phyloP scores from a whole-genome alignment of 2,113 vertebrate genomes.

The Madoqua kirkii region DNA sequence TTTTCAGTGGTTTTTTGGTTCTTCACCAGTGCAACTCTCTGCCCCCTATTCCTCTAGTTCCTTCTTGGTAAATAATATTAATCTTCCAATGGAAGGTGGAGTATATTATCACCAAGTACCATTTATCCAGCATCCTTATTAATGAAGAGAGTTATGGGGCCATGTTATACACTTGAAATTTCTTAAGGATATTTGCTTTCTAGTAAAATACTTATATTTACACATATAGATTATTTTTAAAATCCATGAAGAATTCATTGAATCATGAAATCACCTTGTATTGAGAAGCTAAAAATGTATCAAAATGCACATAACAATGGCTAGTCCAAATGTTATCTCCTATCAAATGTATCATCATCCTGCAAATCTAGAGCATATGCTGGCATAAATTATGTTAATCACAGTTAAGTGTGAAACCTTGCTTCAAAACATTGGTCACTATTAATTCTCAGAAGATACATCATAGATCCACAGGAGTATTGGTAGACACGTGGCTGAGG shows the following conservation, averaged over 20 bases:
- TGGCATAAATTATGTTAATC: neutral
- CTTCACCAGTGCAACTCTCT: neutral
- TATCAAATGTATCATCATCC: neutral
- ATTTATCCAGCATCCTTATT: neutral
- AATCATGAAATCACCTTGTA: neutral
- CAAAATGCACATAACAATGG: neutral
- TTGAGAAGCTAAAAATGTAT: neutral
- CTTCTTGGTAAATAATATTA: slow-evolving; percentile 19
- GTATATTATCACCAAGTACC: neutral
- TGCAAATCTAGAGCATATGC: too few species aligned
- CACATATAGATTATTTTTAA: neutral
- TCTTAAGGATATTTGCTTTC: neutral
- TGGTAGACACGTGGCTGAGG: neutral
- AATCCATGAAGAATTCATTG: neutral
- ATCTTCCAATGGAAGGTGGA: neutral
- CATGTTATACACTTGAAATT: neutral
- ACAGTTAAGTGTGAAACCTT: neutral
- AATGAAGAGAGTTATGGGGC: neutral
- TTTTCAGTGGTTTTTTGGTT: neutral
- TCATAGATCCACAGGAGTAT: neutral
- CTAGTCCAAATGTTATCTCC: neutral
- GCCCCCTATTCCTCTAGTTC: neutral
- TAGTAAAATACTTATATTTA: slow-evolving; percentile 3
- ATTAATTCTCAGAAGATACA: neutral
- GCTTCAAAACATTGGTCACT: neutral